These are phyloP conservation scores for Notarius quadriscutis DNA, from an alignment of 2,113 vertebrate species.

Conservation along the genomic window DNA sequence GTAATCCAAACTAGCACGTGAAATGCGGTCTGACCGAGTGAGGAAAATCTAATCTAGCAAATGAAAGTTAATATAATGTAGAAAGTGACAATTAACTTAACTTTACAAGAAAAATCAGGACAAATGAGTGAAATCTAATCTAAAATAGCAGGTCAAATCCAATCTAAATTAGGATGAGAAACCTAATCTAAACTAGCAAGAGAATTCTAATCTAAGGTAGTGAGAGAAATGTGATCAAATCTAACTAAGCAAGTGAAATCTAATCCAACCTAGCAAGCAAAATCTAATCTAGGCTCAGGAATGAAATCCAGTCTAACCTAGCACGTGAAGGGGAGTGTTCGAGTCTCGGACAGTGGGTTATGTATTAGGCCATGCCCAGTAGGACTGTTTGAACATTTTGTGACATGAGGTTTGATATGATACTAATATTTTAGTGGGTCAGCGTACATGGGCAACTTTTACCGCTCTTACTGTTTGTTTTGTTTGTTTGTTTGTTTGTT, in stretches of 20 bases:
- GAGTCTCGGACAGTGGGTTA: not conserved
- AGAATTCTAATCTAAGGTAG: not conserved
- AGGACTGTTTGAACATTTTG: not conserved
- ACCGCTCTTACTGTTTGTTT: constrained; percentile 2
- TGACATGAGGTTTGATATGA: not conserved
- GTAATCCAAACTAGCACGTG: not conserved
- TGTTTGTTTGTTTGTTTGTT: constrained; percentile 25
- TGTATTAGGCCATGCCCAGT: not conserved
- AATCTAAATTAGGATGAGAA: not conserved
- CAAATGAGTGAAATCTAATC: not conserved
- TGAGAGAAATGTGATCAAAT: not conserved
- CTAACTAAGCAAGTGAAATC: too few species aligned
- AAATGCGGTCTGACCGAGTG: not conserved
- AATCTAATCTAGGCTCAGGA: not conserved
- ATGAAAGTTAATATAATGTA: not conserved
- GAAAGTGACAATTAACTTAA: not conserved
- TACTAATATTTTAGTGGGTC: not conserved
- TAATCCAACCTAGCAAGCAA: not conserved
- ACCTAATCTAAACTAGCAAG: not conserved
- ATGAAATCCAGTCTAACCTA: not conserved
- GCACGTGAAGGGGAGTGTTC: not conserved
- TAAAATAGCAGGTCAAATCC: not conserved
- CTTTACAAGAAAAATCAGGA: not conserved
- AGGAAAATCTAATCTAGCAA: not conserved
- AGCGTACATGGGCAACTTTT: constrained; percentile 33